Evolutionary conservation across 2,888 invertebrate species (phyloP).

Genomic region (Aporophyla nigra): DNA sequence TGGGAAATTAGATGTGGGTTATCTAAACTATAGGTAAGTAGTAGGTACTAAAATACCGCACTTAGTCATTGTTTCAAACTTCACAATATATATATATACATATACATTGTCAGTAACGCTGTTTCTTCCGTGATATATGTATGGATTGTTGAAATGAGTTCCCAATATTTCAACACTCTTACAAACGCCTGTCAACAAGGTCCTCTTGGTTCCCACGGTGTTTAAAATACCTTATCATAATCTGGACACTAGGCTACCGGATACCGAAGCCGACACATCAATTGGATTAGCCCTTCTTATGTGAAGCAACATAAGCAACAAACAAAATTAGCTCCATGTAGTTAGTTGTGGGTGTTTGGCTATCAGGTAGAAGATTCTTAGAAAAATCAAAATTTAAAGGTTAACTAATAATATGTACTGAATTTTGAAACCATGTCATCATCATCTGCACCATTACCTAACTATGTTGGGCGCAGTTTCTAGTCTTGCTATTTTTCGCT

Average conservation of each 20-base stretch:
- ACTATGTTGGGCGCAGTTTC: background rate
- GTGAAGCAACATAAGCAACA: conserved; percentile 34
- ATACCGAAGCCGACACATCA: conserved; percentile 50
- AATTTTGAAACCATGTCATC: background rate
- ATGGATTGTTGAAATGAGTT: background rate
- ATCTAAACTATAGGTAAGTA: background rate
- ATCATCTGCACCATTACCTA: background rate
- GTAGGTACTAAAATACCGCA: background rate
- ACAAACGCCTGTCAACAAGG: background rate
- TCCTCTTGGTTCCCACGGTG: conserved; percentile 34
- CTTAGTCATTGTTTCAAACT: background rate
- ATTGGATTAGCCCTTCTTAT: conserved; percentile 51
- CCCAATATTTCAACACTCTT: background rate
- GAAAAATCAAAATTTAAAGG: background rate
- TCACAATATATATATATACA: too few relatives aligned
- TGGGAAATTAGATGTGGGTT: background rate
- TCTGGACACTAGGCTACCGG: conserved; percentile 38
- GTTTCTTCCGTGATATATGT: background rate
- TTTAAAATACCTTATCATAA: conserved; percentile 42
- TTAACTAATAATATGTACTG: background rate
- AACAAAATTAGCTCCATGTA: conserved; percentile 2
- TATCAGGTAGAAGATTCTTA: background rate
- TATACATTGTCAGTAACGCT: background rate
- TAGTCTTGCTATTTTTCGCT: background rate
- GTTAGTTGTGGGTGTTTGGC: background rate